phyloP scores from a whole-genome alignment of 2,113 vertebrate genomes.

The Stegastes partitus region DNA sequence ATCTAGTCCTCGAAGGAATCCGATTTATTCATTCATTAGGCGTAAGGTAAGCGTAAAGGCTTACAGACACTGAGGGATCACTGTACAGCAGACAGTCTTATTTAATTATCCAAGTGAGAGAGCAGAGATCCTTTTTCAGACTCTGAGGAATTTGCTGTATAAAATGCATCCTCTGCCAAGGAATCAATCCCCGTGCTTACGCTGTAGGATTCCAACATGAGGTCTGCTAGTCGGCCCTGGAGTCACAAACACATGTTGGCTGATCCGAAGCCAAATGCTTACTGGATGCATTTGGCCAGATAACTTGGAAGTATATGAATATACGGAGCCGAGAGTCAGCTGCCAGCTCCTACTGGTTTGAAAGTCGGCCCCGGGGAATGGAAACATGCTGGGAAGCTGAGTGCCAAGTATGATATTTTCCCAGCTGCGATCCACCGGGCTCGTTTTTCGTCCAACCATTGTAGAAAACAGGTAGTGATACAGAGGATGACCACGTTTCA shows the following conservation, averaged over 20 bases:
- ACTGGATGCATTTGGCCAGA: constrained; percentile 1
- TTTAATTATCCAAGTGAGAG: constrained; percentile 58
- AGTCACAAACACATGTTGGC: constrained; percentile 23
- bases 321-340: not conserved
- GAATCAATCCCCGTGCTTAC: not conserved
- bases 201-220: constrained; percentile 5
- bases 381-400: not conserved
- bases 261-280: constrained; percentile 35
- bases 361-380: not conserved
- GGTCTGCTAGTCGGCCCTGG: not conserved
- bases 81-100: constrained; percentile 35
- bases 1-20: constrained; percentile 24
- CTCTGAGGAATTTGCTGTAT: constrained; percentile 16
- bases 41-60: constrained; percentile 41
- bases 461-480: not conserved
- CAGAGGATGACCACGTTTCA: not conserved
- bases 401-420: not conserved
- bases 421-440: not conserved
- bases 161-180: constrained; percentile 15
- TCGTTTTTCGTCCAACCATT: not conserved
- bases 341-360: constrained; percentile 10
- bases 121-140: constrained; percentile 39
- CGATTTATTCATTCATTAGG: constrained; percentile 46
- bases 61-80: constrained; percentile 43
- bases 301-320: constrained; percentile 12